A percentile compares a stretch with the other conserved stretches of the same genome.
Evolutionary conservation across 2,888 invertebrate genomes (phyloP).

Genomic region (Sinohyriopsis cumingii): DNA sequence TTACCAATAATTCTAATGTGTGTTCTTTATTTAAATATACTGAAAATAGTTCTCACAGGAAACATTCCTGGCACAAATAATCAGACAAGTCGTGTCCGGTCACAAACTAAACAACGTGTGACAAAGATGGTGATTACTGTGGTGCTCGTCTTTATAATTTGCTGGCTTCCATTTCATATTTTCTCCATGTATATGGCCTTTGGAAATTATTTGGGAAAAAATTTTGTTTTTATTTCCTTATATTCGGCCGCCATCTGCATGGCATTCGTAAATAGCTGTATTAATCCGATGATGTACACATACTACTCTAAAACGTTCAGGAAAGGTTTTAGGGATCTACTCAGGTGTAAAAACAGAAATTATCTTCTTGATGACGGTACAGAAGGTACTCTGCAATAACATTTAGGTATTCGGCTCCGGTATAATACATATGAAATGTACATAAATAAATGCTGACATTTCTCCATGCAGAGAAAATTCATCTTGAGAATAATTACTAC

Average conservation of each 20-base stretch:
- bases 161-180: conserved; percentile 93
- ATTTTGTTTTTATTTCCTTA: conserved; percentile 74
- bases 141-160: conserved; percentile 89
- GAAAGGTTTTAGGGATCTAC: conserved; percentile 79
- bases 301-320: conserved; percentile 93
- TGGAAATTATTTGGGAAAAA: conserved; percentile 79
- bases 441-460: no score
- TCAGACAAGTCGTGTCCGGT: conserved; percentile 82
- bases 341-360: no score
- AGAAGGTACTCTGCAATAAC: no score
- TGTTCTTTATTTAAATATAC: conserved; percentile 88
- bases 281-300: conserved; percentile 92
- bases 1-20: conserved; percentile 88
- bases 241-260: conserved; percentile 46
- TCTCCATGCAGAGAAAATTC: no score
- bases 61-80: conserved; percentile 78
- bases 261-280: conserved; percentile 92
- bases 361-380: no score
- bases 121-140: conserved; percentile 91
- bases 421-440: no score
- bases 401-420: no score
- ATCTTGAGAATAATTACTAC: no score
- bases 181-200: conserved; percentile 79
- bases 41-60: conserved; percentile 86
- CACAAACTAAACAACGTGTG: conserved; percentile 81